A percentile compares a stretch with the other conserved stretches of the same genome.
These are phyloP conservation scores for Nothobranchius kuhntae DNA, from an alignment of 2,113 vertebrate genomes.

Conservation along the genomic window DNA sequence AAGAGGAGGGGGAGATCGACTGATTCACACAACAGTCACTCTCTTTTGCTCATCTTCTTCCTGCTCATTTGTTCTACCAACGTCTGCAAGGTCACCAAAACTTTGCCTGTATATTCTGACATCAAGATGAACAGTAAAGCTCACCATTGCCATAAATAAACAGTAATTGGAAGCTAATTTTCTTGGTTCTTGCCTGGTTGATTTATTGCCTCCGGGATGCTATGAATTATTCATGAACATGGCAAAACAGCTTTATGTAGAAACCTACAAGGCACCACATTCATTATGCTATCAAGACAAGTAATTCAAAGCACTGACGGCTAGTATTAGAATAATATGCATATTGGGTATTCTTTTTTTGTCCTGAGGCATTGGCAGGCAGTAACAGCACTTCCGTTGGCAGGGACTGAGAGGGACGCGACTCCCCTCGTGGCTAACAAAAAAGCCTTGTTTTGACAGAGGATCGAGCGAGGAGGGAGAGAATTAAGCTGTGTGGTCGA, in stretches of 20 bases:
- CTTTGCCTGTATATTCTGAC: conserved; percentile 45
- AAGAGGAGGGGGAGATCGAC: conserved; percentile 19
- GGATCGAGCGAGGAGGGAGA: conserved; percentile 45
- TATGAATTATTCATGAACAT: conserved; percentile 92
- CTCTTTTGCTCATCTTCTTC: conserved; percentile 8
- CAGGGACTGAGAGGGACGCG: conserved; percentile 71
- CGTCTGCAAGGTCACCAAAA: conserved; percentile 33
- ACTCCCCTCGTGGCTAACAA: conserved; percentile 69
- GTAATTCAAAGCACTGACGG: conserved; percentile 83
- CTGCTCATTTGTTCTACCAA: conserved; percentile 43
- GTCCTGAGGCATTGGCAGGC: conserved; percentile 75
- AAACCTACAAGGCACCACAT: conserved; percentile 84
- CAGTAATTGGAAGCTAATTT: conserved; percentile 95
- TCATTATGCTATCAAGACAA: conserved; percentile 86
- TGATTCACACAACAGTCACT: conserved; percentile 38
- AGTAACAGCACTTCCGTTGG: conserved; percentile 77
- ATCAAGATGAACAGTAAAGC: conserved; percentile 50
- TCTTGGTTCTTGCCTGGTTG: conserved; percentile 90
- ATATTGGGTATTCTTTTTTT: conserved; percentile 77
- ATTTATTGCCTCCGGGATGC: conserved; percentile 90
- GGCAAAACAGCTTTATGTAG: conserved; percentile 87
- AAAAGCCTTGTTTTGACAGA: conserved; percentile 72
- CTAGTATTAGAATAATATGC: conserved; percentile 87
- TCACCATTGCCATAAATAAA: conserved; percentile 85
- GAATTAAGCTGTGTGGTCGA: conserved; percentile 64